Evolutionary conservation across 2,888 invertebrate species (phyloP).

Genomic region (Tupiocoris notatus): DNA sequence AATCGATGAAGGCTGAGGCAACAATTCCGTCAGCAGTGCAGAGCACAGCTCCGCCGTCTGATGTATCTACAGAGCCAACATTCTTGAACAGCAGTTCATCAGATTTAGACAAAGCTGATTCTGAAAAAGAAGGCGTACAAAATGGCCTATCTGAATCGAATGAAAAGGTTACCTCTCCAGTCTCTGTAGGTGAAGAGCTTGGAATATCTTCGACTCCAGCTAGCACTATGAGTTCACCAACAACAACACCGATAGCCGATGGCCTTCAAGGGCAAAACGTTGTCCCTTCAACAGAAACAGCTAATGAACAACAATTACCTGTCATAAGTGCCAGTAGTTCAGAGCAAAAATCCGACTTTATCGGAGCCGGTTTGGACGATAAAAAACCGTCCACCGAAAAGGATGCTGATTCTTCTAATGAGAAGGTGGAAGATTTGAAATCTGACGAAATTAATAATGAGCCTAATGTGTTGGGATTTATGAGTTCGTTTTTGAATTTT

Average conservation of each 20-base stretch:
- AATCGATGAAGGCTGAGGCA: neutral
- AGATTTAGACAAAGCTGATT: too few relatives aligned
- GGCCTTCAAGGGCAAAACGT: neutral
- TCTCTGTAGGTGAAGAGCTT: too few relatives aligned
- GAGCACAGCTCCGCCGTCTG: constrained; percentile 10
- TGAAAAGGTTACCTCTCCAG: neutral
- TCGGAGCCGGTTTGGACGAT: too few relatives aligned
- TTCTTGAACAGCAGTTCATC: neutral
- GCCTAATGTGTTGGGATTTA: too few relatives aligned
- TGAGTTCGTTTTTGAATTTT: too few relatives aligned
- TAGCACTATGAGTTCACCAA: neutral
- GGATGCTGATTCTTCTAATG: neutral
- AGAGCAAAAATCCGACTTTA: too few relatives aligned
- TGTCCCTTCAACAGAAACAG: too few relatives aligned
- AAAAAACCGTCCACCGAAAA: too few relatives aligned
- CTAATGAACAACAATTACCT: too few relatives aligned
- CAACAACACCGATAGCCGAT: neutral
- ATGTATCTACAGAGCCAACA: neutral
- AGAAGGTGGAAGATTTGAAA: neutral
- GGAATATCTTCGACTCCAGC: constrained; percentile 16
- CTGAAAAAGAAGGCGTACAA: neutral
- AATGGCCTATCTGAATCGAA: neutral
- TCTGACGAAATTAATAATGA: neutral
- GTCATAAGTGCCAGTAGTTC: too few relatives aligned
- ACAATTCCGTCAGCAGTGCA: neutral